Percentiles rank a stretch among this genome's conserved stretches.
Conservation (phyloP, 2,113 vertebrate genomes). For the Brachypteracias leptosomus region DNA sequence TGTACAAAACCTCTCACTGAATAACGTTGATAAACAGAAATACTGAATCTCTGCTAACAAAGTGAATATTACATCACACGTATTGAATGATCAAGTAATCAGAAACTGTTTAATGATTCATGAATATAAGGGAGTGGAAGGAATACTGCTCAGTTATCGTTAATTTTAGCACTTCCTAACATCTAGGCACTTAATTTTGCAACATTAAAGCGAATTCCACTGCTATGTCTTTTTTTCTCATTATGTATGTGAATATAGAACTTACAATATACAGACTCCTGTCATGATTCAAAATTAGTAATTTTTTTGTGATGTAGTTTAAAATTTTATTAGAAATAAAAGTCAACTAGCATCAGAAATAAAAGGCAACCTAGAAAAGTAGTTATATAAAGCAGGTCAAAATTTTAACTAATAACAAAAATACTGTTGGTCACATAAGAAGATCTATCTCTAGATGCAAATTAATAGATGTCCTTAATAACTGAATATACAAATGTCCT, state of each 20-base stretch:
- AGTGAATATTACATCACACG: background rate
- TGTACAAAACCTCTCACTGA: background rate
- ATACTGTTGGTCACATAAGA: background rate
- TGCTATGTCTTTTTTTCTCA: background rate
- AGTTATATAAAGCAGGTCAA: background rate
- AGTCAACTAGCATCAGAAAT: background rate
- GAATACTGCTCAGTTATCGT: background rate
- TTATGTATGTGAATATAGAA: background rate
- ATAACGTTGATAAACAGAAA: conserved; percentile 1
- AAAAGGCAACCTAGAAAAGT: background rate
- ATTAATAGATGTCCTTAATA: background rate
- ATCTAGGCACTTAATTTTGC: background rate
- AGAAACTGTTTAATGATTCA: background rate
- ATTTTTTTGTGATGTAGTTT: background rate
- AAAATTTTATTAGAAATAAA: background rate
- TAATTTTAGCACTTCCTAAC: background rate
- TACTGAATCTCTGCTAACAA: background rate
- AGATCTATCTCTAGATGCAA: background rate
- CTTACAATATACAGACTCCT: background rate
- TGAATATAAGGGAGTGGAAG: background rate
- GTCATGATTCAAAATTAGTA: background rate
- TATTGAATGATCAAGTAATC: background rate
- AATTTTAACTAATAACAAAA: background rate
- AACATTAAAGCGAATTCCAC: background rate
- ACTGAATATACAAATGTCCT: background rate